phyloP scores from a whole-genome alignment of 2,888 invertebrate species.

The Amiota minor region DNA sequence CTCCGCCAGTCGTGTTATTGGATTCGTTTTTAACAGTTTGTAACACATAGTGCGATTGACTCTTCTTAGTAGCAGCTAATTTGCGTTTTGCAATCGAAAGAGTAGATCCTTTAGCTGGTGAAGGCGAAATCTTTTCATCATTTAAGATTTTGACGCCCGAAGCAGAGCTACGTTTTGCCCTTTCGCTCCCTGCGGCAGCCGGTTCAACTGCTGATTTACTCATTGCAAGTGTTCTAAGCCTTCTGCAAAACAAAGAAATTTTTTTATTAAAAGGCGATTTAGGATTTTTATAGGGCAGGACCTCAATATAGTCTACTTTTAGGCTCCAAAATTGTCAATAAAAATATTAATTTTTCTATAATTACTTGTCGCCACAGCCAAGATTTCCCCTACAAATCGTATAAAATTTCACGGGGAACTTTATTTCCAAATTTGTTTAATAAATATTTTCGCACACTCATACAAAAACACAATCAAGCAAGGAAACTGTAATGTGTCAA shows the following conservation, averaged over 20 bases:
- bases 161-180: slow-evolving; percentile 20
- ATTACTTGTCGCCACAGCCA: too few relatives aligned
- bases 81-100: slow-evolving; percentile 55
- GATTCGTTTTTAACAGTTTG: slow-evolving; percentile 63
- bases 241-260: too few relatives aligned
- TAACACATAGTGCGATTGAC: slow-evolving; percentile 68
- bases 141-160: slow-evolving; percentile 54
- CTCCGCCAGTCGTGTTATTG: slow-evolving; percentile 44
- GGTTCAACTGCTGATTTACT: background rate
- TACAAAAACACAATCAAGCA: too few relatives aligned
- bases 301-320: slow-evolving; percentile 56
- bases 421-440: too few relatives aligned
- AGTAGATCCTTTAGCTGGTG: slow-evolving; percentile 40
- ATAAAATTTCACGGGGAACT: too few relatives aligned
- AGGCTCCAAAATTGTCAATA: slow-evolving; percentile 40
- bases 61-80: slow-evolving; percentile 48
- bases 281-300: slow-evolving; percentile 46
- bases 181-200: slow-evolving; percentile 6
- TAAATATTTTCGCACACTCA: too few relatives aligned
- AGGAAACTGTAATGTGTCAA: too few relatives aligned
- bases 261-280: background rate
- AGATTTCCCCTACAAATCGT: too few relatives aligned
- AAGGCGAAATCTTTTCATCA: slow-evolving; percentile 45
- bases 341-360: too few relatives aligned
- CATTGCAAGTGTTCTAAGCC: slow-evolving; percentile 5